Percentiles rank a stretch among this genome's conserved stretches.
Conservation (phyloP, 2,113 vertebrate species). For the Amphiprion percula region DNA sequence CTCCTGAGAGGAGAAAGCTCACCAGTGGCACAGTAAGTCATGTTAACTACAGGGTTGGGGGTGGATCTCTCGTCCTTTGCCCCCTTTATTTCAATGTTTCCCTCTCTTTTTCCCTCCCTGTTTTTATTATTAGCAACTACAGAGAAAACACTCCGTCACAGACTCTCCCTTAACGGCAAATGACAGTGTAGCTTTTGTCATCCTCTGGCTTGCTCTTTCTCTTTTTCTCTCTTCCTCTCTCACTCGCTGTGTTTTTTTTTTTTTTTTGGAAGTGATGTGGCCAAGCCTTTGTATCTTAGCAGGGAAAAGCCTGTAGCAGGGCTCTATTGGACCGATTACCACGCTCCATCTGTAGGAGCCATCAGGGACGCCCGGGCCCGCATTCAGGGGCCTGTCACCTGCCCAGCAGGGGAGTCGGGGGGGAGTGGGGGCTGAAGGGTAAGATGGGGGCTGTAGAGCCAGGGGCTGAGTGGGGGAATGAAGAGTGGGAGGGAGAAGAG, state of each 20-base stretch:
- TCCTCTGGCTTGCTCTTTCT: constrained; percentile 85
- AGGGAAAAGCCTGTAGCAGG: constrained; percentile 94
- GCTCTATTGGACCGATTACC: constrained; percentile 98
- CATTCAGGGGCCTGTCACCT: constrained; percentile 99
- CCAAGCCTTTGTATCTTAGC: constrained; percentile 93
- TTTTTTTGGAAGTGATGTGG: constrained; percentile 95
- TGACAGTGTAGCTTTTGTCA: constrained; percentile 98
- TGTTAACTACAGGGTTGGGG: constrained; percentile 86
- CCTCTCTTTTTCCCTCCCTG: constrained; percentile 52
- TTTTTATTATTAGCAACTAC: constrained; percentile 82
- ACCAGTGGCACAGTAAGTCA: constrained; percentile 84
- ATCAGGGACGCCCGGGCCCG: constrained; percentile 93
- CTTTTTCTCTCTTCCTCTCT: constrained; percentile 74
- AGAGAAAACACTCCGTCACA: constrained; percentile 88
- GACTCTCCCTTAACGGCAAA: constrained; percentile 92
- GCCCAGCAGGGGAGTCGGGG: constrained; percentile 91
- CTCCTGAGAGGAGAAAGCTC: constrained; percentile 70
- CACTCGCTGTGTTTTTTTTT: constrained; percentile 80
- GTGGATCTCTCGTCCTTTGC: constrained; percentile 70
- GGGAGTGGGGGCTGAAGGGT: constrained; percentile 80
- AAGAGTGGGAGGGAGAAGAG: constrained; percentile 88
- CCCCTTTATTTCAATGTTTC: constrained; percentile 70
- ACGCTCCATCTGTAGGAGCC: constrained; percentile 99
- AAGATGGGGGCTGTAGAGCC: constrained; percentile 80
- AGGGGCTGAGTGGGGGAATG: constrained; percentile 88